A percentile compares a stretch with the other conserved stretches of the same genome.
Conservation (phyloP, 2,113 vertebrate genomes). For the Forbesichthys papilliferus region DNA sequence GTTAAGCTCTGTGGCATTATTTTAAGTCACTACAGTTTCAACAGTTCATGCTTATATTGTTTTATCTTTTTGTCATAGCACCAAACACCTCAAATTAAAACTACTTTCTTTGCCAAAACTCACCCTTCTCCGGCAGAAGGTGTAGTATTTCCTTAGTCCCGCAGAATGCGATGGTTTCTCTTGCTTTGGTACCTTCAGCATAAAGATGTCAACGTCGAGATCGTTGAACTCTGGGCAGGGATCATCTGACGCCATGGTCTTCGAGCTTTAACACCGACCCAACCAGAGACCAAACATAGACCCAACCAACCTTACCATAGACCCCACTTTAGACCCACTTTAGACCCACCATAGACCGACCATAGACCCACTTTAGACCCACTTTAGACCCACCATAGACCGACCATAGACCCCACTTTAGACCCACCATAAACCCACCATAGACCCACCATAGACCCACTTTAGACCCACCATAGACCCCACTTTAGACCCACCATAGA, state of each 20-base stretch:
- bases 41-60: no score
- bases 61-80: background rate
- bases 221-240: constrained; percentile 61
- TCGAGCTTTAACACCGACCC: background rate
- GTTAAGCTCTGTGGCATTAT: no score
- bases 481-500: no score
- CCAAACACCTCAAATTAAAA: background rate
- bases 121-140: constrained; percentile 84
- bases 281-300: no score
- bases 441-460: background rate
- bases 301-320: no score
- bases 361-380: no score
- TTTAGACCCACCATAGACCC: no score
- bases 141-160: constrained; percentile 75
- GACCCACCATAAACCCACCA: no score
- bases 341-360: no score
- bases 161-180: constrained; percentile 73
- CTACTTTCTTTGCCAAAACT: constrained; percentile 1
- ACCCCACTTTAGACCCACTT: no score
- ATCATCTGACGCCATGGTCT: constrained; percentile 33
- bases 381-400: no score
- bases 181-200: constrained; percentile 44
- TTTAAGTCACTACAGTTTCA: no score
- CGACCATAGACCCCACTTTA: background rate
- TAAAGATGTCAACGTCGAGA: constrained; percentile 72